A percentile compares a stretch with the other conserved stretches of the same genome.
Conservation (phyloP, 2,888 invertebrate species). For the Epiperipatus broadwayi region DNA sequence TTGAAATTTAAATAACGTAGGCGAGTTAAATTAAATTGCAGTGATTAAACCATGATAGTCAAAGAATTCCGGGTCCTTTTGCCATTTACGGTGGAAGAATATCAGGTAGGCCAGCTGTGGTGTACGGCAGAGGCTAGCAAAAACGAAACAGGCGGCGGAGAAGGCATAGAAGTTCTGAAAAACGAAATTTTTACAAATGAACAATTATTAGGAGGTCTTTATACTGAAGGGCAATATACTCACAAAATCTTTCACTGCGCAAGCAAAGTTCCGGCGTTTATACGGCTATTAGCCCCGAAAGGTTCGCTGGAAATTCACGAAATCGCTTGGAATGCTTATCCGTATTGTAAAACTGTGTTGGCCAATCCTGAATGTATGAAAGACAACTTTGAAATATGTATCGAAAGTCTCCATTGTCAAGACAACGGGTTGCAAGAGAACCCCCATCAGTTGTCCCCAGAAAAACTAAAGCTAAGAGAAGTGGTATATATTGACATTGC, state of each 20-base stretch:
- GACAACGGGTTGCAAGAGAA: conserved; percentile 28
- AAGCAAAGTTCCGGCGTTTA: conserved; percentile 31
- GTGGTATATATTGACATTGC: conserved; percentile 87
- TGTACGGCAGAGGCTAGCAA: conserved; percentile 36
- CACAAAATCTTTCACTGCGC: conserved; percentile 34
- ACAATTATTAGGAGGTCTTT: conserved; percentile 23
- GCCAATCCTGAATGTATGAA: conserved; percentile 52
- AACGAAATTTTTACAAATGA: conserved; percentile 32
- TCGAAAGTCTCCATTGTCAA: conserved; percentile 34
- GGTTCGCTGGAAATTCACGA: conserved; percentile 33
- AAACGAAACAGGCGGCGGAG: conserved; percentile 37
- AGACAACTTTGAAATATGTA: conserved; percentile 69
- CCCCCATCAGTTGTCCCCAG: conserved; percentile 78
- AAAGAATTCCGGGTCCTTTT: conserved; percentile 85
- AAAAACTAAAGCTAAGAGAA: conserved; percentile 69
- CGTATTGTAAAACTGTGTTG: conserved; percentile 33
- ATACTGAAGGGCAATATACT: conserved; percentile 33
- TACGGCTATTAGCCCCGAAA: conserved; percentile 31
- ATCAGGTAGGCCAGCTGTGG: conserved; percentile 35
- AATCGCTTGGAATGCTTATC: conserved; percentile 35
- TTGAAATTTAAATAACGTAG: too few species aligned
- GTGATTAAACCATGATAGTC: too few species aligned
- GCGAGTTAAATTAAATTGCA: too few species aligned
- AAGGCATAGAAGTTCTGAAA: conserved; percentile 33
- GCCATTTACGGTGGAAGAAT: conserved; percentile 84